phyloP scores from a whole-genome alignment of 1,140 invertebrate species.

The Cyphomyrmex costatus region DNA sequence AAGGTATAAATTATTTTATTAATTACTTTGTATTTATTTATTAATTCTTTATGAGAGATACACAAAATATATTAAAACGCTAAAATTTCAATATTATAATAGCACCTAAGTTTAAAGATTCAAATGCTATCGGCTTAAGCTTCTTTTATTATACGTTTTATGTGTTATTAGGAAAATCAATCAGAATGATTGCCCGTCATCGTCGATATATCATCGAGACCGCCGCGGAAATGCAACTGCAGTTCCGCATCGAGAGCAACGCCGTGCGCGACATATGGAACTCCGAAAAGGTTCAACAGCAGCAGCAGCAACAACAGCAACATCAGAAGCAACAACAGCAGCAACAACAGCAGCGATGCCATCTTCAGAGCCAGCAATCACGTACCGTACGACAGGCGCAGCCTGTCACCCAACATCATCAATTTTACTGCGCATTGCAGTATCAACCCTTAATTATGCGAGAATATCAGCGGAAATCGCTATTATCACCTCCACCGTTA shows the following conservation, averaged over 20 bases:
- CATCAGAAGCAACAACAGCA: neutral
- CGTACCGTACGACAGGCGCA: slow-evolving; percentile 30
- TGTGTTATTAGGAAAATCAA: slow-evolving; percentile 1
- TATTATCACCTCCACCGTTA: neutral
- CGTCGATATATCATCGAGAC: slow-evolving; percentile 78
- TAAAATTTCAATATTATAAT: neutral
- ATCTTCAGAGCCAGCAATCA: slow-evolving; percentile 56
- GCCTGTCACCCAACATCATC: slow-evolving; percentile 56
- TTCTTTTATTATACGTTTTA: neutral
- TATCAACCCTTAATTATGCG: slow-evolving; percentile 68
- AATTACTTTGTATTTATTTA: slow-evolving; percentile 2
- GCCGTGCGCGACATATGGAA: slow-evolving; percentile 78
- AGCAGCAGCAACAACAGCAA: neutral
- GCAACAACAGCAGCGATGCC: slow-evolving; percentile 36
- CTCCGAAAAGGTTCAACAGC: slow-evolving; percentile 19
- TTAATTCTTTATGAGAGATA: neutral
- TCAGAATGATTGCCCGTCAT: slow-evolving; percentile 44
- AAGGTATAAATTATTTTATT: neutral
- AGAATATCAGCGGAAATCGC: slow-evolving; percentile 62
- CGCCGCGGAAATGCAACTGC: slow-evolving; percentile 78
- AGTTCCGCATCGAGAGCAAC: slow-evolving; percentile 75
- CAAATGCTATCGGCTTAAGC: neutral
- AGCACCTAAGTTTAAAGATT: neutral
- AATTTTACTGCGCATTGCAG: slow-evolving; percentile 66
- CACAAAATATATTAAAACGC: neutral